Conservation (phyloP, 2,797 vertebrate species). For the Schizothorax lantsangensis region DNA sequence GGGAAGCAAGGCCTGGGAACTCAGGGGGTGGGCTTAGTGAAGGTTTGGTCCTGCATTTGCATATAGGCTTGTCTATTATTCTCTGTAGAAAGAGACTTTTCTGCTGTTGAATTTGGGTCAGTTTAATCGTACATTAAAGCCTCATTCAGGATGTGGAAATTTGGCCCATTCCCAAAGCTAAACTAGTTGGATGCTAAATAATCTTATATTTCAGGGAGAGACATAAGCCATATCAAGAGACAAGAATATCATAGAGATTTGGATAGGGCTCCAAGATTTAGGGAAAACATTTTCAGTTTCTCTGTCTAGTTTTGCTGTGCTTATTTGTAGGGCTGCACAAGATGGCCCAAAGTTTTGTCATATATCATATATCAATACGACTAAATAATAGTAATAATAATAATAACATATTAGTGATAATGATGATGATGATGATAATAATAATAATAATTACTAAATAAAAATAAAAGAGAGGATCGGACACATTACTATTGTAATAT, state of each 20-base stretch:
- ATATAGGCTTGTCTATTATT: slow-evolving; percentile 40
- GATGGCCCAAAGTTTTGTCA: no score
- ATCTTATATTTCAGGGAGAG: neutral
- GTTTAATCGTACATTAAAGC: slow-evolving; percentile 20
- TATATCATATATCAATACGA: no score
- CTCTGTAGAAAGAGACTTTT: slow-evolving; percentile 20
- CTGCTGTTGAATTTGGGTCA: slow-evolving; percentile 28
- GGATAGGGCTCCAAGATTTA: neutral
- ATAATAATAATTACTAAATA: no score
- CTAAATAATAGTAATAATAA: no score
- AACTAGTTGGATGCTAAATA: neutral
- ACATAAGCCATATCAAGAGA: neutral
- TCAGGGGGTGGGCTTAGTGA: slow-evolving; percentile 21
- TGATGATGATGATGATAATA: no score
- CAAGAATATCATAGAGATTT: neutral
- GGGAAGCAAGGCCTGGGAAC: slow-evolving; percentile 40
- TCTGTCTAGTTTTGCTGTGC: no score
- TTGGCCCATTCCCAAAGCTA: neutral
- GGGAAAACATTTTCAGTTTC: neutral
- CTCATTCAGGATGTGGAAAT: slow-evolving; percentile 24
- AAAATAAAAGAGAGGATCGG: no score
- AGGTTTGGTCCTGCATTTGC: slow-evolving; percentile 37
- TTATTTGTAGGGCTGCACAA: no score
- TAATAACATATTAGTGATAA: no score
- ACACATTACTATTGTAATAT: no score